Base-by-base conservation (phyloP, 2,113 vertebrate species). In the Hippoglossus stenolepis region DNA sequence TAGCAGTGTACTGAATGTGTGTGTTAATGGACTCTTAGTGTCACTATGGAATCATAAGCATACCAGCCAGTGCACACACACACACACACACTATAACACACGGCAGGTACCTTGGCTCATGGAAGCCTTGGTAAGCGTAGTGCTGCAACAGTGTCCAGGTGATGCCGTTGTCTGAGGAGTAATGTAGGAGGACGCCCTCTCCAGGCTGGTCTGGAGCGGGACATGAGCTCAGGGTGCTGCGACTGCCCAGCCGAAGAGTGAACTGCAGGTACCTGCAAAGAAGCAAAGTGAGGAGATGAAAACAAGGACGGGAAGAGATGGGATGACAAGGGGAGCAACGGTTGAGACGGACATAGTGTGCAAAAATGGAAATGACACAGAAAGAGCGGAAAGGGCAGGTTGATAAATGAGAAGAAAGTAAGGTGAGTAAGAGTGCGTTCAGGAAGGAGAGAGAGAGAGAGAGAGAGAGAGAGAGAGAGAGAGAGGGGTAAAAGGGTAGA, bases 131-230 rank as follows among this genome's bases (percentile, higher is more conserved):
- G 65, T 98, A 98, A 18, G 96, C 95, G 38, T 97, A 99, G 91
- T 99, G 97, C 54, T 97, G 96, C 91, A 99, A 86, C 1, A 99
- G 94, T 24, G 96, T 98, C 98, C 98, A 99, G 70, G 97, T 99
- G 69, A 99, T 97, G 14, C 97, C 97, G 0, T 99, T 99, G 90
- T 99, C 97, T 0, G 97, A 96, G 5, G 98, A 98, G 90, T 97
- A 99, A 90, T 99, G 97, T 61, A 99, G 89, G 71, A 99, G 89
- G 56, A 99, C 96, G 12, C 98, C 98, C 92, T 99, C 98, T 24
- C 97, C 97, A 0, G 98, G 96, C 88, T 98, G 96, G 89, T 99
- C 95, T 0, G 98, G 98, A 0, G 98, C 97, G 82, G 95, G 97
- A 91, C 98, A 99, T 0, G 97, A 97, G 73, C 98, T 99, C 82